Evolutionary conservation across 2,113 vertebrate genomes (phyloP).

Genomic region (Xyrauchen texanus): DNA sequence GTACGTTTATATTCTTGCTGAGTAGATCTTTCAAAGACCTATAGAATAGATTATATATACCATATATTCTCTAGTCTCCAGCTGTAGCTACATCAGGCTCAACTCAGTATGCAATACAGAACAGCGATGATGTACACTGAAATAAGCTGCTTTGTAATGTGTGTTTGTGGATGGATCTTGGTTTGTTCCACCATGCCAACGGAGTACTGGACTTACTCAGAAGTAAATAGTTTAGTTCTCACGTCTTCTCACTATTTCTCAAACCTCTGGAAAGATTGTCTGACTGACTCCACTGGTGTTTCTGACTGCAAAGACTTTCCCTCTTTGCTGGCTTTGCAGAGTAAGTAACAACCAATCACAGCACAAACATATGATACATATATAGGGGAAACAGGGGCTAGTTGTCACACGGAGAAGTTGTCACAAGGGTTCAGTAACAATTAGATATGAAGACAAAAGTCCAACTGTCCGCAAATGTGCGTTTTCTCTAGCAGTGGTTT

Average conservation of each 20-base stretch:
- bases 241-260: constrained; percentile 88
- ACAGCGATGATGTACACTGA: constrained; percentile 76
- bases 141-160: constrained; percentile 84
- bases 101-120: constrained; percentile 64
- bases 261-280: constrained; percentile 92
- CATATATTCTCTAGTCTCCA: background rate
- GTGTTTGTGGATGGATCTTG: constrained; percentile 87
- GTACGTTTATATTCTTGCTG: too few species aligned
- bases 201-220: constrained; percentile 91
- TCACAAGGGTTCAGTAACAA: too few species aligned
- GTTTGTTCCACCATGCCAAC: constrained; percentile 88
- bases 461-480: too few species aligned
- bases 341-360: constrained; percentile 68
- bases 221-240: constrained; percentile 84
- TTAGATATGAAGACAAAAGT: too few species aligned
- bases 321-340: constrained; percentile 87
- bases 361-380: too few species aligned
- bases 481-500: too few species aligned
- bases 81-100: background rate
- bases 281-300: constrained; percentile 89
- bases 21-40: too few species aligned
- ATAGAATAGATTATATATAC: too few species aligned
- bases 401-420: too few species aligned
- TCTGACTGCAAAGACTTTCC: constrained; percentile 94
- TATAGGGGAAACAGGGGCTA: too few species aligned